These are phyloP conservation scores for Bujurquina vittata DNA, from an alignment of 2,113 vertebrate genomes.

Conservation along the genomic window DNA sequence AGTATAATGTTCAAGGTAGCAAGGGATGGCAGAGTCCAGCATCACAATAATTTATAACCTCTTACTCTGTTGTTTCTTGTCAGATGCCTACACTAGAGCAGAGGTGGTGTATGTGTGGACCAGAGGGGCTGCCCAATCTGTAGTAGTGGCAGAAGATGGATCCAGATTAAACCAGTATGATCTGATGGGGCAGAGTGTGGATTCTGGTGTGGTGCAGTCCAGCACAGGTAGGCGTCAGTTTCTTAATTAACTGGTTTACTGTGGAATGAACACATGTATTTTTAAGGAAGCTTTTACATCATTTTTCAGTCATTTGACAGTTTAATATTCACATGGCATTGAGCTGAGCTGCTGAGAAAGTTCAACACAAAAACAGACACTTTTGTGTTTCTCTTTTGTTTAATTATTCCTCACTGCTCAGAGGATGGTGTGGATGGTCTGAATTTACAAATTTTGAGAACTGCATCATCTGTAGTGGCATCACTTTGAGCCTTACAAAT, in stretches of 20 bases:
- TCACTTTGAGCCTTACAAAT: slow-evolving; percentile 28
- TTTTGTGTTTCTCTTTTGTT: not conserved
- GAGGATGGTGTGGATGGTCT: not conserved
- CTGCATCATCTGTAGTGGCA: slow-evolving; percentile 9
- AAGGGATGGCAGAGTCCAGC: slow-evolving; percentile 9
- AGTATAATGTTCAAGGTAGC: slow-evolving; percentile 3
- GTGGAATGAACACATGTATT: not conserved
- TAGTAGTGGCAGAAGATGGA: slow-evolving; percentile 97
- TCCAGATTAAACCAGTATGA: slow-evolving; percentile 98
- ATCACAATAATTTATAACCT: slow-evolving; percentile 27
- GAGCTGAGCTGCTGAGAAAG: not conserved
- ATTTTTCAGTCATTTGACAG: not conserved
- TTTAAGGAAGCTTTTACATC: not conserved
- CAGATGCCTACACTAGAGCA: slow-evolving; percentile 96
- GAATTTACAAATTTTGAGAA: slow-evolving; percentile 4
- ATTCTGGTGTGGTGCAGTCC: slow-evolving; percentile 96
- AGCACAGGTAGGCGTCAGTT: slow-evolving; percentile 88
- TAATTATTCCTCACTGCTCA: not conserved
- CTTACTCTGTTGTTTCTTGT: not conserved
- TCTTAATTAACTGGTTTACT: not conserved
- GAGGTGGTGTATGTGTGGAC: slow-evolving; percentile 98
- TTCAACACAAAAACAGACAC: not conserved
- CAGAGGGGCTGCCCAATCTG: slow-evolving; percentile 90
- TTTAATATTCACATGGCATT: not conserved
- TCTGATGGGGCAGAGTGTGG: slow-evolving; percentile 94